Evolutionary conservation across 2,113 vertebrate species (phyloP).

Genomic region (Pycnonotus jocosus): DNA sequence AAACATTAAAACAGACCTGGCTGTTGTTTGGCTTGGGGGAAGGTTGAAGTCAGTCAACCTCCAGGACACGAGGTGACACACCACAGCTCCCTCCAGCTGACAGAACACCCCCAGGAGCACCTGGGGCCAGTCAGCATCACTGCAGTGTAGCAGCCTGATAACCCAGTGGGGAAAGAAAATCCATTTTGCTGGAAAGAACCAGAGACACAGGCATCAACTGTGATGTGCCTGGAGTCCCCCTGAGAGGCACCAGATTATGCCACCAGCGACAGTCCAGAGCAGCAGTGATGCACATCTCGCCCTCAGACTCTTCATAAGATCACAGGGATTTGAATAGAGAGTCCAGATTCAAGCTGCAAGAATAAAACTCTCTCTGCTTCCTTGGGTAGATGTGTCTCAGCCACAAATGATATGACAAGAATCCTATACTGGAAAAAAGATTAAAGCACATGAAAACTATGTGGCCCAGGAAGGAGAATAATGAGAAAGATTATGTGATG

Average conservation of each 20-base stretch:
- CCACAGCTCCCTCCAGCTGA: conserved; percentile 59
- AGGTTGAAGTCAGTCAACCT: background rate
- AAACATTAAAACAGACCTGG: background rate
- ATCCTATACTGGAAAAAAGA: background rate
- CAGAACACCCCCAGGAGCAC: conserved; percentile 73
- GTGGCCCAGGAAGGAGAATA: background rate
- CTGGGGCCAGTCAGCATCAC: conserved; percentile 55
- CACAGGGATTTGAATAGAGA: background rate
- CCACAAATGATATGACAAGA: background rate
- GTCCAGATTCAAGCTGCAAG: background rate
- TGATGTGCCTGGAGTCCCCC: background rate
- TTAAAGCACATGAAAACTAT: background rate
- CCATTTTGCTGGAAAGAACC: conserved; percentile 49
- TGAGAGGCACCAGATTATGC: background rate
- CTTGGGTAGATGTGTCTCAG: background rate
- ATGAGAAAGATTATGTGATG: background rate
- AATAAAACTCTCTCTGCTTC: background rate
- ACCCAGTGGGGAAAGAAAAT: background rate
- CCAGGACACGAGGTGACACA: background rate
- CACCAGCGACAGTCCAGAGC: fast-evolving
- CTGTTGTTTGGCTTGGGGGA: background rate
- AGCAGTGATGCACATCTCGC: background rate
- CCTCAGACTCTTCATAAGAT: background rate
- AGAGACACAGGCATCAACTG: background rate
- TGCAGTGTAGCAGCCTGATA: conserved; percentile 67